phyloP scores from a whole-genome alignment of 2,113 vertebrate genomes.

The Indri indri region DNA sequence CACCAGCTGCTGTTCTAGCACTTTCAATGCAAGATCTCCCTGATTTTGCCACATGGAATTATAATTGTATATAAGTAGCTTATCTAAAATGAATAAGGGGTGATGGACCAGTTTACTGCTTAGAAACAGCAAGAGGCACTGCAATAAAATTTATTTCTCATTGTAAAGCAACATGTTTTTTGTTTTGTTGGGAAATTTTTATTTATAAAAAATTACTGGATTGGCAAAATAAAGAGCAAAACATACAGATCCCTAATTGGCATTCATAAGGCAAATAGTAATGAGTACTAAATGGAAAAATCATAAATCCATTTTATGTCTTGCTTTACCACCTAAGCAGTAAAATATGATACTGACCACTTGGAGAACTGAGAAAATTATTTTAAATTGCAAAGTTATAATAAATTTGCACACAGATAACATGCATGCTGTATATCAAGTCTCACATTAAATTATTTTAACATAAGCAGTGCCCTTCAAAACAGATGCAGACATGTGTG shows the following conservation, averaged over 20 bases:
- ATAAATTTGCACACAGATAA: conserved; percentile 68
- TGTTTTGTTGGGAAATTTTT: conserved; percentile 40
- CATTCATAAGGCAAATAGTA: background rate
- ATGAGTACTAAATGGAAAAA: background rate
- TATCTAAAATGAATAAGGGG: conserved; percentile 5
- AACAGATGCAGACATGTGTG: conserved; percentile 73
- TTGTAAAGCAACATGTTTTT: conserved; percentile 28
- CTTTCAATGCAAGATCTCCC: background rate
- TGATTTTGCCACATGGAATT: conserved; percentile 24
- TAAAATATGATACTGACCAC: conserved; percentile 39
- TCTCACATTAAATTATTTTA: conserved; percentile 64
- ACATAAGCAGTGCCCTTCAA: conserved; percentile 69
- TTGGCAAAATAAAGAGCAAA: conserved; percentile 50
- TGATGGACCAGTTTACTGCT: conserved; percentile 36
- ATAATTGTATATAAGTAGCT: background rate
- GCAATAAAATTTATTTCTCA: background rate
- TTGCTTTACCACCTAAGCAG: conserved; percentile 73
- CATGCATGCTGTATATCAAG: conserved; percentile 57
- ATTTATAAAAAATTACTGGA: conserved; percentile 6
- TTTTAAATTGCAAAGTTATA: conserved; percentile 20
- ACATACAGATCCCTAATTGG: conserved; percentile 27
- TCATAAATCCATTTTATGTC: background rate
- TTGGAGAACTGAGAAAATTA: conserved; percentile 48
- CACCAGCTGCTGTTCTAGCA: conserved; percentile 36
- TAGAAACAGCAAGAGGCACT: conserved; percentile 37